Evolutionary conservation across 2,888 invertebrate species (phyloP).

Genomic region (Apantesis nais): DNA sequence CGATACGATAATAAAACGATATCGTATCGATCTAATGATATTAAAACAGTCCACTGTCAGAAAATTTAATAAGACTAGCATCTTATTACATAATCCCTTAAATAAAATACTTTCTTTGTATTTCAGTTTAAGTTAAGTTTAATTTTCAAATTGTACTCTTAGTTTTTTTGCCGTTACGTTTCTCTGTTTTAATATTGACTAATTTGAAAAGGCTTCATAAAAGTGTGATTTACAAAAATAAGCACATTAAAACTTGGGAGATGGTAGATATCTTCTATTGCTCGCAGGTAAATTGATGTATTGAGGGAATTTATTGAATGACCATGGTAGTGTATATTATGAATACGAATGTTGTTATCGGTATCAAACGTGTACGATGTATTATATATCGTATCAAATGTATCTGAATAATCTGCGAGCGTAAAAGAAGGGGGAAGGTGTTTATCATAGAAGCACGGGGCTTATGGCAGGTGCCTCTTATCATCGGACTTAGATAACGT

Average conservation of each 20-base stretch:
- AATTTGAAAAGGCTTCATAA: not conserved
- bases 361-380: slow-evolving; percentile 18
- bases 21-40: slow-evolving; percentile 12
- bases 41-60: not conserved
- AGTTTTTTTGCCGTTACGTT: not conserved
- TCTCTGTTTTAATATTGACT: not conserved
- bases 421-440: slow-evolving; percentile 70
- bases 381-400: slow-evolving; percentile 37
- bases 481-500: slow-evolving; percentile 74
- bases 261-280: not conserved
- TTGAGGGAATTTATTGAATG: not conserved
- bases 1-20: slow-evolving; percentile 30
- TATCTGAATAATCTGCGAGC: slow-evolving; percentile 59
- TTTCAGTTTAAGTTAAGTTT: not conserved
- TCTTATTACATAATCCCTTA: not conserved
- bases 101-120: not conserved
- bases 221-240: not conserved
- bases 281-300: not conserved
- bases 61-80: not conserved
- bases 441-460: slow-evolving; percentile 69
- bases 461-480: slow-evolving; percentile 71
- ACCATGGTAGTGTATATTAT: not conserved
- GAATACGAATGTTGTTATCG: not conserved
- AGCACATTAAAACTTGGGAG: not conserved
- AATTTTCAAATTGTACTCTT: not conserved